Conservation (phyloP, 2,113 vertebrate species). For the Papio anubis region DNA sequence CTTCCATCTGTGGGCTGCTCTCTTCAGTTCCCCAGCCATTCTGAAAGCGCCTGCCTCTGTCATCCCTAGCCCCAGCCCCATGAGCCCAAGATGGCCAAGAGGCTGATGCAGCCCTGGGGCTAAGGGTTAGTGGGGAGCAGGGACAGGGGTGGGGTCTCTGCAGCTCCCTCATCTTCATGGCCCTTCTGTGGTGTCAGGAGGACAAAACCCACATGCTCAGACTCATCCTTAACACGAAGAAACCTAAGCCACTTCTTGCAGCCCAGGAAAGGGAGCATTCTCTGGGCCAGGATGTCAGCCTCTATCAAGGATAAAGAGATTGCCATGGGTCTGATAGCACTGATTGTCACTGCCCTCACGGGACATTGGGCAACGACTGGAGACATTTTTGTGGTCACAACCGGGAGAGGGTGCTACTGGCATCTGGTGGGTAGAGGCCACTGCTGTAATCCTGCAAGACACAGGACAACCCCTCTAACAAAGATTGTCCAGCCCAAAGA, state of each 20-base stretch:
- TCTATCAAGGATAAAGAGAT: neutral
- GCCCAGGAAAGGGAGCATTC: neutral
- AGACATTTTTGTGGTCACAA: neutral
- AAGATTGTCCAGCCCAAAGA: neutral
- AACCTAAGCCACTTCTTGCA: neutral
- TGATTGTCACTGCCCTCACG: neutral
- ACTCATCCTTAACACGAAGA: no score
- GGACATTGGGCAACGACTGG: neutral
- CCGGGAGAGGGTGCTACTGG: neutral
- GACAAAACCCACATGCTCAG: neutral
- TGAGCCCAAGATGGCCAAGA: neutral
- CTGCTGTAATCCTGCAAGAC: neutral
- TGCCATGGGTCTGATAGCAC: neutral
- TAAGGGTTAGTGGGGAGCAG: neutral
- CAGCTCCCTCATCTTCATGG: neutral
- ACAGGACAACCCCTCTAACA: neutral
- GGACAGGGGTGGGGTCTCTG: accelerated
- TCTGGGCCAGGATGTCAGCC: neutral
- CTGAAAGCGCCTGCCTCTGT: neutral
- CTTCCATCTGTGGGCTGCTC: neutral
- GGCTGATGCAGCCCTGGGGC: neutral
- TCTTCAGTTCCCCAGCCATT: neutral
- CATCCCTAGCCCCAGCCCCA: neutral
- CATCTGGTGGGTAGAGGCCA: neutral
- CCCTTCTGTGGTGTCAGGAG: neutral